Conservation (phyloP, 2,888 invertebrate species). For the Coenonympha arcania region DNA sequence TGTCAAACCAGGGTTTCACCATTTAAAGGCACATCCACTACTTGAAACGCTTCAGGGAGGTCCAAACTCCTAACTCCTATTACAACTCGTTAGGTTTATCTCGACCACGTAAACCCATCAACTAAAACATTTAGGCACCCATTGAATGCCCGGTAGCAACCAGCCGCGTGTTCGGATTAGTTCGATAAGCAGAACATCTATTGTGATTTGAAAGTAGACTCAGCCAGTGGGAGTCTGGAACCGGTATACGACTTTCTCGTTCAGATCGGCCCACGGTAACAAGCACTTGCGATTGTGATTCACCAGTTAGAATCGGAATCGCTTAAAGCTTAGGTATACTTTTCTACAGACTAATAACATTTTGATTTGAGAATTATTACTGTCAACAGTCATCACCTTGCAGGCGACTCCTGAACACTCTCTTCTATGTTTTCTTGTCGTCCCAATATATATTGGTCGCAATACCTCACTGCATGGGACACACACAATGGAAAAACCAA, state of each 20-base stretch:
- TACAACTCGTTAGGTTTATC: slow-evolving; percentile 6
- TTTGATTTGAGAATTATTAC: no score
- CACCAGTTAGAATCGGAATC: slow-evolving; percentile 17
- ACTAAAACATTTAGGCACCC: slow-evolving; percentile 14
- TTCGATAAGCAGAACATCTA: slow-evolving; percentile 53
- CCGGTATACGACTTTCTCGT: slow-evolving; percentile 72
- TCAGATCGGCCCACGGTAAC: slow-evolving; percentile 53
- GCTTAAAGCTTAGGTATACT: not conserved
- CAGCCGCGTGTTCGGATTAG: slow-evolving; percentile 43
- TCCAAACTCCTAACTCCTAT: no score
- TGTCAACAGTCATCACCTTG: no score
- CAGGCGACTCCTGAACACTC: no score
- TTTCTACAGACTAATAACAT: no score
- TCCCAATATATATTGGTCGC: no score
- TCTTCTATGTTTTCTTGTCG: no score
- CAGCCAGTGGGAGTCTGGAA: slow-evolving; percentile 54
- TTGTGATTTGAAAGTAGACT: slow-evolving; percentile 72
- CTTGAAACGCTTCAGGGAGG: no score
- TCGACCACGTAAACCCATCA: slow-evolving; percentile 17
- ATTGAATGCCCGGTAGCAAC: slow-evolving; percentile 42
- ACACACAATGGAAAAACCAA: no score
- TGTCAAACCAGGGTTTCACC: no score
- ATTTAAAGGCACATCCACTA: no score
- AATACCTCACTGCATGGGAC: no score
- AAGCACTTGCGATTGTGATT: slow-evolving; percentile 6